A percentile compares a stretch with the other conserved stretches of the same genome.
Evolutionary conservation across 2,888 invertebrate species (phyloP).

Genomic region (Bibio marci): DNA sequence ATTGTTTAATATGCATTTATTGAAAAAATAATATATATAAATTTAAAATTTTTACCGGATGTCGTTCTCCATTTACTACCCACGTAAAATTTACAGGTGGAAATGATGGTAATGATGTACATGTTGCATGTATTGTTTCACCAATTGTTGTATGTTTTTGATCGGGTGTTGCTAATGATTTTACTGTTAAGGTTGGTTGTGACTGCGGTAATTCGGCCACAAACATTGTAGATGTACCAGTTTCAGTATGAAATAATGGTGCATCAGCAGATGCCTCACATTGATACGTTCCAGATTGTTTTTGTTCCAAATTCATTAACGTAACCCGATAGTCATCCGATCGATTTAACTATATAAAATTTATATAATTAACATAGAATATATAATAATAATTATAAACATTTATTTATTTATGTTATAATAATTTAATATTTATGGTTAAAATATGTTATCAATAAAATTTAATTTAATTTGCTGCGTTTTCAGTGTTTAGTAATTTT

Average conservation of each 20-base stretch:
- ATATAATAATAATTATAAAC: too few relatives aligned
- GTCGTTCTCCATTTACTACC: conserved; percentile 23
- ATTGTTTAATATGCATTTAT: too few relatives aligned
- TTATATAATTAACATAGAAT: too few relatives aligned
- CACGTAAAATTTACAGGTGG: conserved; percentile 30
- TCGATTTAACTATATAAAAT: conserved; percentile 19
- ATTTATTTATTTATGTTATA: too few relatives aligned
- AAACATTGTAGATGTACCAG: conserved; percentile 25
- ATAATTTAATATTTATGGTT: too few relatives aligned
- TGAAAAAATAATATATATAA: too few relatives aligned
- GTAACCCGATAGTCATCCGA: conserved; percentile 29
- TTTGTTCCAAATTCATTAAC: conserved; percentile 24
- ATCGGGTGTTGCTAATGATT: conserved; percentile 15
- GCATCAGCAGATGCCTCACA: conserved; percentile 32
- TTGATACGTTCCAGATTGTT: conserved; percentile 29
- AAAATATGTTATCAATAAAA: too few relatives aligned
- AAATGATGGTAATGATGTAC: conserved; percentile 27
- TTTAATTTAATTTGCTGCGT: too few relatives aligned
- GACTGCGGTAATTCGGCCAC: conserved; percentile 29
- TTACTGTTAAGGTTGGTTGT: conserved; percentile 27
- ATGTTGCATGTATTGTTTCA: conserved; percentile 27
- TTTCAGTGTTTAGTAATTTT: too few relatives aligned
- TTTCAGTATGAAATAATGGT: conserved; percentile 30
- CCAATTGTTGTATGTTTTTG: conserved; percentile 26
- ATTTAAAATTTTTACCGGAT: conserved; percentile 13